Base-by-base conservation (phyloP, 2,113 vertebrate genomes). In the Oreamnos americanus region DNA sequence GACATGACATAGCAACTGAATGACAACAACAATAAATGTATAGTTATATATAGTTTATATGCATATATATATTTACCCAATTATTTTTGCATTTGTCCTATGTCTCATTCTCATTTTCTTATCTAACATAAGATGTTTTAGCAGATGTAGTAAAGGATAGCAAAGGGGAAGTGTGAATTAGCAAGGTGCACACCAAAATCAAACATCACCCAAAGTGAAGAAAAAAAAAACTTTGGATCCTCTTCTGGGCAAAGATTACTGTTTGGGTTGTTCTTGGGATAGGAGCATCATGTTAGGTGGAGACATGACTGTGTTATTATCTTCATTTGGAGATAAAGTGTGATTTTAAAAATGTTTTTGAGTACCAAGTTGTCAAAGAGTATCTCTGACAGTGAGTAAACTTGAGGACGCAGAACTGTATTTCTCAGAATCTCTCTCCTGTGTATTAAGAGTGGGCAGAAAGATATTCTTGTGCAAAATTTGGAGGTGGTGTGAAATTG, bases 21-120 rank as follows among this genome's bases (percentile, higher is more conserved):
- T 3, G 10, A 43, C 11, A 74, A 43, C n/a, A 71, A 71, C 19
- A 74, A 43, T 74, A 25, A 39, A 74, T 7, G 5, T 62, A 67
- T 30, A 39, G 36, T 30, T 87, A 30, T 53, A n/a, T 57, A 43
- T 30, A 30, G 53, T 19, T 58, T 82, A 53, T 10, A 7, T 8
- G 49, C 8, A 43, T 17, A 87, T 90, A 87, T 85, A 62, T 71
- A 16, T 67, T 78, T 91, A 76, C n/a, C 33, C 39, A 88, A 64
- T 71, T 91, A 91, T 45, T 74, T 97, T 86, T 86, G 19, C 49
- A 51, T 57, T 90, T 96, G 12, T 12, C 43, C 86, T 83, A 26
- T 78, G 95, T 83, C 13, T 78, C 28, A 96, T 96, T 83, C 13
- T 78, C 39, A 96, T 83, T 13, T 10, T 15, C 3, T 83, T 36